Conservation (phyloP, 1,140 invertebrate species). For the Halictus rubicundus region DNA sequence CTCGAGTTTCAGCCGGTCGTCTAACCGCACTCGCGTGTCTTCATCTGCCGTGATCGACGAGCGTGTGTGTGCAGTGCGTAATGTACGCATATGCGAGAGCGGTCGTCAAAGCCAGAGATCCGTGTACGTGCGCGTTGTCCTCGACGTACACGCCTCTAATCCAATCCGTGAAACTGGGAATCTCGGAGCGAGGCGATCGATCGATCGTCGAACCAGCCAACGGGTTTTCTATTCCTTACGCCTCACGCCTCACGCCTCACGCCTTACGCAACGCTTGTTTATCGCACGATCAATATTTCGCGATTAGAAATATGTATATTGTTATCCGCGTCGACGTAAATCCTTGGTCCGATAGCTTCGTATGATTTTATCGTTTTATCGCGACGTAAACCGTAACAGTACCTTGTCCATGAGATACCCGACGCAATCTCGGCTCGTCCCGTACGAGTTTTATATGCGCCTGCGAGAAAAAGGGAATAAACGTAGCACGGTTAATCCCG, state of each 20-base stretch:
- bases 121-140: slow-evolving; percentile 11
- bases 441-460: background rate
- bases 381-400: background rate
- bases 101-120: slow-evolving; percentile 18
- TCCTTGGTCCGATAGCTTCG: background rate
- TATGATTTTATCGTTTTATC: no score
- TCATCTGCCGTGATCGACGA: slow-evolving; percentile 17
- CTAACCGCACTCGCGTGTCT: slow-evolving; percentile 49
- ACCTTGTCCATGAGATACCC: background rate
- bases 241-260: background rate
- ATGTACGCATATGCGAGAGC: slow-evolving; percentile 10
- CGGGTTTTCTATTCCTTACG: background rate
- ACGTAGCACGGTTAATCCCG: background rate
- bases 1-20: slow-evolving; percentile 38
- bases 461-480: background rate
- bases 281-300: slow-evolving; percentile 1
- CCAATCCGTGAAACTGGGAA: slow-evolving; percentile 23
- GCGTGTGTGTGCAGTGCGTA: no score
- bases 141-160: background rate
- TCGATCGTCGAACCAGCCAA: background rate
- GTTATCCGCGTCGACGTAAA: background rate
- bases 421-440: background rate
- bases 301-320: background rate
- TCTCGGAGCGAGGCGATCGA: background rate
- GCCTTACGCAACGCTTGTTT: background rate